A percentile compares a stretch with the other conserved stretches of the same genome.
Conservation (phyloP, 1,140 invertebrate species). For the Zaprionus africanus region DNA sequence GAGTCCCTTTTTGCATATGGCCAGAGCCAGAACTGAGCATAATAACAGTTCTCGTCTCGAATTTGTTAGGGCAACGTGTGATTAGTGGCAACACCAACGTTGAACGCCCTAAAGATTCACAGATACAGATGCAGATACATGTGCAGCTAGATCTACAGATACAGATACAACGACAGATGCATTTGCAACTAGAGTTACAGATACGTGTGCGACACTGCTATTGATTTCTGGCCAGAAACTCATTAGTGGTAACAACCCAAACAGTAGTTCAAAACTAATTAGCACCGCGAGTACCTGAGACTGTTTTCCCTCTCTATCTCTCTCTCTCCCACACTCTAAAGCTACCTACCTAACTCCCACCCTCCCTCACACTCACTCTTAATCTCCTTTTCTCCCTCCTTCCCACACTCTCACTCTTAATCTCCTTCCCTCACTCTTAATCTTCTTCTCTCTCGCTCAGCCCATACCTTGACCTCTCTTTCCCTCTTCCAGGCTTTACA, state of each 20-base stretch:
- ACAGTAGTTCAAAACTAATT: constrained; percentile 62
- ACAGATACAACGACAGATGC: background rate
- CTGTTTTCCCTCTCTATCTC: no score
- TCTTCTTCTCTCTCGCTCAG: no score
- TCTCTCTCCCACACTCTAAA: no score
- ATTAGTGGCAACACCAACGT: constrained; percentile 72
- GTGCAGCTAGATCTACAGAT: no score
- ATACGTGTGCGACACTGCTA: background rate
- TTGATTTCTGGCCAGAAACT: constrained; percentile 36
- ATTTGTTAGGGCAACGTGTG: constrained; percentile 61
- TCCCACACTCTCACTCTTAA: no score
- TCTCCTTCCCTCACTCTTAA: no score
- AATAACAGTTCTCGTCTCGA: constrained; percentile 63
- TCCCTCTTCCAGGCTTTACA: background rate
- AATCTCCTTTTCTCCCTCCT: no score
- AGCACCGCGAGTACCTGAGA: constrained; percentile 17
- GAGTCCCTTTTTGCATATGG: constrained; percentile 58
- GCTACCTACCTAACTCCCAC: no score
- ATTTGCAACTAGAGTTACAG: background rate
- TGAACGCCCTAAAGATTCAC: constrained; percentile 20
- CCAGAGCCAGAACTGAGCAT: constrained; percentile 24
- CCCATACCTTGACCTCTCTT: no score
- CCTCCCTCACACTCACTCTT: no score
- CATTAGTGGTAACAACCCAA: constrained; percentile 46
- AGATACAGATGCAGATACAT: constrained; percentile 10